phyloP scores from a whole-genome alignment of 2,797 vertebrate genomes.

The Lagodon rhomboides region DNA sequence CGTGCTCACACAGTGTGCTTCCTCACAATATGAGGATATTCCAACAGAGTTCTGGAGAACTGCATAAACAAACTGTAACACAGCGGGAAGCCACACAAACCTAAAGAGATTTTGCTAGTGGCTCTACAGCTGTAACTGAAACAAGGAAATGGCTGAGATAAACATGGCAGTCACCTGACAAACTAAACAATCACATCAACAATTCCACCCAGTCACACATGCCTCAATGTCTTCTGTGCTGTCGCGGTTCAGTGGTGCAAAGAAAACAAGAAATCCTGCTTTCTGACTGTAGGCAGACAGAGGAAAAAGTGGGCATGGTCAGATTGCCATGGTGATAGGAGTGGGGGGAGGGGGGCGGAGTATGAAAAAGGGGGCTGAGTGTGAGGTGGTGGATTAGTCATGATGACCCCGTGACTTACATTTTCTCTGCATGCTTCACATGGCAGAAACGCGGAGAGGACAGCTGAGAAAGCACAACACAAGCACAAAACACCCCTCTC shows the following conservation, averaged over 20 bases:
- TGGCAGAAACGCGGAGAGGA: conserved; percentile 55
- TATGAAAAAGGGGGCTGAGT: conserved; percentile 22
- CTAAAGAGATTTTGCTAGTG: conserved; percentile 27
- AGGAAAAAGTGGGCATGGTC: conserved; percentile 8
- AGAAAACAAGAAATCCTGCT: conserved; percentile 4
- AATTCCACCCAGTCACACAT: conserved; percentile 5
- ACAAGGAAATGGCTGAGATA: conserved; percentile 36
- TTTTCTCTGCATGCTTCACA: conserved; percentile 76
- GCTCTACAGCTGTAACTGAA: conserved; percentile 36
- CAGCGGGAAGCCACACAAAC: conserved; percentile 28
- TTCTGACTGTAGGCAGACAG: background rate
- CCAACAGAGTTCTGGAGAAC: conserved; percentile 43
- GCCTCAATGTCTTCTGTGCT: background rate
- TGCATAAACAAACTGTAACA: conserved; percentile 59
- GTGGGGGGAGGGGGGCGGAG: background rate
- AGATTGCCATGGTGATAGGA: background rate
- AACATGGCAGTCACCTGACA: conserved; percentile 51
- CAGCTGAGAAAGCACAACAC: conserved; percentile 79
- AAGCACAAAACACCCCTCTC: conserved; percentile 30
- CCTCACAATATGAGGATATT: conserved; percentile 60
- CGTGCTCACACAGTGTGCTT: conserved; percentile 27
- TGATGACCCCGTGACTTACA: conserved; percentile 77
- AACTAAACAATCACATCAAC: conserved; percentile 29
- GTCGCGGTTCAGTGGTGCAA: conserved; percentile 9
- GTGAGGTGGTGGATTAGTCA: conserved; percentile 68